Conservation (phyloP, 2,888 invertebrate species). For the Diplazon laetatorius region DNA sequence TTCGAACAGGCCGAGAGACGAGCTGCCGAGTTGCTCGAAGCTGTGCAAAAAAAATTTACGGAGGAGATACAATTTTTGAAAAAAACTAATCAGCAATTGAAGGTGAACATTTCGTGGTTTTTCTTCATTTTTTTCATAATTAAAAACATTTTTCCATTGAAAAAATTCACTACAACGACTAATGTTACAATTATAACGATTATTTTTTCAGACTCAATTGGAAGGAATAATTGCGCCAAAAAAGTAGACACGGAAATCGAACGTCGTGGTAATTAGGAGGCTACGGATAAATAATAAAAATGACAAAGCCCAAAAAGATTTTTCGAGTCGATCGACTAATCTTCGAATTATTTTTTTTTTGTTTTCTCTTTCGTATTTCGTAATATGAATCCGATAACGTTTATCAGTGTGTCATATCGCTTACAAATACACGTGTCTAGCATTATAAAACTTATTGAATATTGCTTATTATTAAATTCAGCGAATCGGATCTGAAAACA, state of each 20-base stretch:
- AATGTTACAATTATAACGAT: slow-evolving; percentile 12
- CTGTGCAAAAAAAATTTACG: slow-evolving; percentile 95
- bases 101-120: too few species aligned
- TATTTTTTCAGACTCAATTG: slow-evolving; percentile 90
- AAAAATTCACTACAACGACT: too few species aligned
- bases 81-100: slow-evolving; percentile 96
- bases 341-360: slow-evolving; percentile 28
- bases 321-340: slow-evolving; percentile 9
- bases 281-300: neutral
- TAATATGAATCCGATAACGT: slow-evolving; percentile 74
- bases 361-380: slow-evolving; percentile 64
- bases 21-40: slow-evolving; percentile 91
- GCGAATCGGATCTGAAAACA: slow-evolving; percentile 68
- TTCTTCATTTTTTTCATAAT: neutral
- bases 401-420: slow-evolving; percentile 71
- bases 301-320: neutral
- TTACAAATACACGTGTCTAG: slow-evolving; percentile 74
- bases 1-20: slow-evolving; percentile 93
- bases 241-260: slow-evolving; percentile 85
- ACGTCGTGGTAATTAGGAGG: neutral
- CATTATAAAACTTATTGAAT: slow-evolving; percentile 79
- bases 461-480: slow-evolving; percentile 76
- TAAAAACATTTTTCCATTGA: too few species aligned
- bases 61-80: slow-evolving; percentile 96
- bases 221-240: slow-evolving; percentile 97